Evolutionary conservation across 2,113 vertebrate species (phyloP).

Genomic region (Pan paniscus): DNA sequence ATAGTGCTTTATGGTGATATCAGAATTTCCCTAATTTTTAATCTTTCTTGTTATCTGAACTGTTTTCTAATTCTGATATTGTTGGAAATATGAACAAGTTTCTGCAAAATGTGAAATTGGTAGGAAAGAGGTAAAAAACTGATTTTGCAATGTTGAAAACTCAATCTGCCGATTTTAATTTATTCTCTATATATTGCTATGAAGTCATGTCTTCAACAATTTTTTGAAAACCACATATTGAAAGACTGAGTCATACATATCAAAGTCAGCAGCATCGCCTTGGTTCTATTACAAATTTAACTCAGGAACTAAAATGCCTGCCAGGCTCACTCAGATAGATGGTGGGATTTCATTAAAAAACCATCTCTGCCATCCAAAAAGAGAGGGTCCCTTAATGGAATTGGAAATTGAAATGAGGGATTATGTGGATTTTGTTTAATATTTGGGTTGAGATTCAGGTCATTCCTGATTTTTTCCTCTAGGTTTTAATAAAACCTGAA

Average conservation of each 20-base stretch:
- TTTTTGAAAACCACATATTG: conserved; percentile 50
- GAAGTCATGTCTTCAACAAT: conserved; percentile 39
- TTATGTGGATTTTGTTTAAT: background rate
- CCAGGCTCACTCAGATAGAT: background rate
- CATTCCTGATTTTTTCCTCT: background rate
- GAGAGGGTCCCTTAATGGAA: background rate
- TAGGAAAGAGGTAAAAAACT: conserved; percentile 57
- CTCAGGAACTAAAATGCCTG: background rate
- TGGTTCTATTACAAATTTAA: conserved; percentile 14
- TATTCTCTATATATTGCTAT: conserved; percentile 44
- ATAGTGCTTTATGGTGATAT: conserved; percentile 16
- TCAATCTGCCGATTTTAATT: conserved; percentile 41
- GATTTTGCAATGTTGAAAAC: background rate
- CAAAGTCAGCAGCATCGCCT: background rate
- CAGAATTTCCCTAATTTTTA: conserved; percentile 45
- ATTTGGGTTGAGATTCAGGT: background rate
- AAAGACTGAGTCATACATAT: conserved; percentile 4
- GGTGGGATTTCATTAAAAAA: conserved; percentile 50
- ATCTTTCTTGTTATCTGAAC: background rate
- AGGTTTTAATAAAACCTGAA: background rate
- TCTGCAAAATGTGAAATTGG: background rate
- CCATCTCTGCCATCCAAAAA: background rate
- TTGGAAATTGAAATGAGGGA: conserved; percentile 37
- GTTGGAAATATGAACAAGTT: background rate
- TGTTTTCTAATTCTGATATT: conserved; percentile 4